Evolutionary conservation across 2,797 vertebrate species (phyloP).

Genomic region (Alexandromys oeconomus): DNA sequence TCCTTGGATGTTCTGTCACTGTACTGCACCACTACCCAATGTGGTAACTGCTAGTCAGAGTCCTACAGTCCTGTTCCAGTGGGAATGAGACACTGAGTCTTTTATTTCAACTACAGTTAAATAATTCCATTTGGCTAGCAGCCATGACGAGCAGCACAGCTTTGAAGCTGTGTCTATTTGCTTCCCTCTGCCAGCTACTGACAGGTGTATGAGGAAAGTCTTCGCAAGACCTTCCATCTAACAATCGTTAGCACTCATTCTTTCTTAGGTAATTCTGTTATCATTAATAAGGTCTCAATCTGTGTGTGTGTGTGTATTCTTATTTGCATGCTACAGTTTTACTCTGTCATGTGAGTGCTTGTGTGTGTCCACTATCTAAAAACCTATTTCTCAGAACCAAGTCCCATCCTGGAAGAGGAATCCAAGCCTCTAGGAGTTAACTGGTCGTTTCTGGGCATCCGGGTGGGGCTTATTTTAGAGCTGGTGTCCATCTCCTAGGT

Average conservation of each 20-base stretch:
- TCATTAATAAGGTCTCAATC: slow-evolving; percentile 21
- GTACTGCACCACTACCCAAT: background rate
- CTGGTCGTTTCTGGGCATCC: background rate
- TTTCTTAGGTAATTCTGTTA: background rate
- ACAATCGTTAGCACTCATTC: background rate
- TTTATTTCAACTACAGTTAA: slow-evolving; percentile 25
- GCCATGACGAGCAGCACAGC: background rate
- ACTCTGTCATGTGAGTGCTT: background rate
- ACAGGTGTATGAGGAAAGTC: background rate
- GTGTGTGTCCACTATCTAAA: background rate
- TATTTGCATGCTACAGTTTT: background rate
- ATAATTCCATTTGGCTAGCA: background rate
- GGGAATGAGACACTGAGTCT: background rate
- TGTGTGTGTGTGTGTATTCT: background rate
- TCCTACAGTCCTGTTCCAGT: background rate
- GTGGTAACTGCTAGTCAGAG: background rate
- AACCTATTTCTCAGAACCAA: background rate
- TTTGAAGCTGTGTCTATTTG: background rate
- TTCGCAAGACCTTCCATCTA: background rate
- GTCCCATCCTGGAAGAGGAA: background rate
- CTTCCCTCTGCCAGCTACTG: background rate
- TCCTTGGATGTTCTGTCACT: background rate
- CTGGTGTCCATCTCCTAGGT: background rate
- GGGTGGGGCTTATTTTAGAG: background rate
- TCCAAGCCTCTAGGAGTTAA: background rate